Evolutionary conservation across 2,113 vertebrate genomes (phyloP).

Genomic region (Cyprinodon brontotheroides): DNA sequence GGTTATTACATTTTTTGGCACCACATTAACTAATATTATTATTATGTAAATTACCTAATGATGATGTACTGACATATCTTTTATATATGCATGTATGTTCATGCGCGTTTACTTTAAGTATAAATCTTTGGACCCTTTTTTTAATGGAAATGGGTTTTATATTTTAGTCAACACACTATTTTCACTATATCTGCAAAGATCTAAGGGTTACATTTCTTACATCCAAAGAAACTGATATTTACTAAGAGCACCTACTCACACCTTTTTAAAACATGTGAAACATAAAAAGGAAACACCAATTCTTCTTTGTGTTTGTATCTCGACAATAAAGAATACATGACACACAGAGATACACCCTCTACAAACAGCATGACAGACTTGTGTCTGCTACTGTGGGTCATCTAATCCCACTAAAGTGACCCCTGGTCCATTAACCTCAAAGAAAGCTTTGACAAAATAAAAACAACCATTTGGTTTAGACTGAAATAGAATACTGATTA

Average conservation of each 20-base stretch:
- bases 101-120: too few relatives aligned
- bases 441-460: constrained; percentile 22
- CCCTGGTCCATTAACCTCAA: constrained; percentile 12
- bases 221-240: constrained; percentile 3
- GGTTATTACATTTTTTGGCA: not conserved
- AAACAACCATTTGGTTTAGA: constrained; percentile 19
- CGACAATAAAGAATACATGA: not conserved
- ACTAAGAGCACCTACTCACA: not conserved
- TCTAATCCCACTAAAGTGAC: too few relatives aligned
- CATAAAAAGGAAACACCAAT: constrained; percentile 22
- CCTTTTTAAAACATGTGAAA: constrained; percentile 12
- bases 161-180: not conserved
- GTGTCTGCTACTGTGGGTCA: too few relatives aligned
- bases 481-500: not conserved
- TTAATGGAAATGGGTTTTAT: not conserved
- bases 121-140: too few relatives aligned
- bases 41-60: not conserved
- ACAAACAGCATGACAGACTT: not conserved
- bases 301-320: constrained; percentile 23
- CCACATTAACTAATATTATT: not conserved
- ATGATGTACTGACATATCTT: too few relatives aligned
- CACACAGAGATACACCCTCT: not conserved
- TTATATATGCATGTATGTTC: too few relatives aligned
- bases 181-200: not conserved
- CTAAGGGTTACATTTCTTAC: constrained; percentile 4